Evolutionary conservation across 2,888 invertebrate species (phyloP), one percentile per base, ranked within the genome.

Genomic region (Chouioia cunea): DNA sequence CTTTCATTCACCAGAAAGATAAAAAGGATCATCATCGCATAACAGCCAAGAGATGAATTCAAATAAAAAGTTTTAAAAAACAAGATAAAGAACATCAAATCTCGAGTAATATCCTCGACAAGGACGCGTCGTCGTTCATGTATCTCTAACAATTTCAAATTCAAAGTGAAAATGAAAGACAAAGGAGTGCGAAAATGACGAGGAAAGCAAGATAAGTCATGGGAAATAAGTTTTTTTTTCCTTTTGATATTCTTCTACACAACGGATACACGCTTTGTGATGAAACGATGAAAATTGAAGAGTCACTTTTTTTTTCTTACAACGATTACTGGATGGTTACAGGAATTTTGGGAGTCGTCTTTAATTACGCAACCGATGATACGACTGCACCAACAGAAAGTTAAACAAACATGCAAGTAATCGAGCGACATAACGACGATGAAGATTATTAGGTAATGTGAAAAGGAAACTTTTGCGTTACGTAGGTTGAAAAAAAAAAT

Each of bases 171-270:
- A 62, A 16, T 20, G 62, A 16, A 43, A 43, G 22, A 50, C 12
- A 12, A 48, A 27, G 23, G 47, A 62, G 48, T 63, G 62, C 36
- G 62, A 68, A 62, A 68, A 63, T 52, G 48, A 27, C 50, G 54
- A 22, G 23, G 22, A 10, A n/a, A 54, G 27, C 14, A 50, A 57
- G 64, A 59, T 54, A 63, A 64, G 52, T 27, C 23, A 15, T 23
- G 22, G 14, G 53, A 53, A 14, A 23, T 2, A 16, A 2, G 2
- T 36, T 36, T 36, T 6, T 6, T 27, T 27, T 27, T 6, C 4
- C 6, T 36, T 36, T 36, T 12, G 36, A 12, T 36, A 44, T 64
- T 8, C 23, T 47, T 57, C 22, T 16, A 1, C 16, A 22, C 27
- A 6, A 2, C 23, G 27, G 15, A 66, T 44, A 44, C 43, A 1